Evolutionary conservation across 2,113 vertebrate species (phyloP), one percentile per base, ranked within the genome.

Genomic region (Lepus americanus): DNA sequence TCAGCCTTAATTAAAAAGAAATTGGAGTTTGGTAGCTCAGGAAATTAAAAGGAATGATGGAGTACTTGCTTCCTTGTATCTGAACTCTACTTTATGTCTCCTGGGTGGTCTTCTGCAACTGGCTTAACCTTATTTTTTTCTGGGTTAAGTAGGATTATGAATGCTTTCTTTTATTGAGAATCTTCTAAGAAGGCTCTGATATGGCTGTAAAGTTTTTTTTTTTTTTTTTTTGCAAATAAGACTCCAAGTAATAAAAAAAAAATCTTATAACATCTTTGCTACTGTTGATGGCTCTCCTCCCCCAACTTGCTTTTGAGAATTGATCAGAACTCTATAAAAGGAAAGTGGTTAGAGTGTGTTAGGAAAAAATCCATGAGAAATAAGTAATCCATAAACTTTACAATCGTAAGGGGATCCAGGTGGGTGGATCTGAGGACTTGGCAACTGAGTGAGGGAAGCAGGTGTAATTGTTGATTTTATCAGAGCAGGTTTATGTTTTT

Each of bases 371-470:
- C 9, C 67, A 39, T 61, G 51, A 92, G 86, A 95, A 97, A 96
- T 96, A 97, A 96, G 93, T 97, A 96, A 96, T 95, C 90, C 77
- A 96, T 96, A 90, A 96, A 95, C 76, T 80, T 81, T 94, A 94
- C 36, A 96, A 95, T 96, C 89, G 90, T 94, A 86, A 85, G 74
- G 70, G 95, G 72, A 91, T 96, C 76, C 1, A 2, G 89, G 89
- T 96, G 89, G 96, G 96, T 96, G 92, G 95, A 91, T 95, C 90
- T 95, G 96, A 95, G 96, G 94, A 96, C 91, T 95, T 95, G 95
- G 96, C 91, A 92, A 53, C 77, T 86, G 59, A 92, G 90, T 89
- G 92, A 94, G 79, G 89, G 80, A 96, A 91, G 86, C 89, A 87
- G 82, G 70, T 91, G 0, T 94, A 92, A 97, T 94, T 91, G 86